Conservation (phyloP, 2,797 vertebrate species). For the Austrolebias charrua region DNA sequence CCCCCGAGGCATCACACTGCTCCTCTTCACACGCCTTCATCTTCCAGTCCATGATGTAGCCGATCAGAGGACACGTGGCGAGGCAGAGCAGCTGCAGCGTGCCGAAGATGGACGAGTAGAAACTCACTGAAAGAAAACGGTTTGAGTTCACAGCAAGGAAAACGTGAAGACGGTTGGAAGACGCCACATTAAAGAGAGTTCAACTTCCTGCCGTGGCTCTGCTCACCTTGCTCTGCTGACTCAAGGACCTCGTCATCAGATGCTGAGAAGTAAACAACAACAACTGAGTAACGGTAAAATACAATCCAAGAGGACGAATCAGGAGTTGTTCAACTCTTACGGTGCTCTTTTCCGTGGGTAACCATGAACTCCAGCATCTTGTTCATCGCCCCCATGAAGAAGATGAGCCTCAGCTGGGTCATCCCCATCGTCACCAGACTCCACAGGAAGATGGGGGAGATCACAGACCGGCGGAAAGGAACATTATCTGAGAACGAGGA, state of each 20-base stretch:
- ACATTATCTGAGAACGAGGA: constrained; percentile 59
- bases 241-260: constrained; percentile 39
- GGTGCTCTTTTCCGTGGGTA: constrained; percentile 57
- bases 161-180: no score
- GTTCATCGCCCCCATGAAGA: constrained; percentile 94
- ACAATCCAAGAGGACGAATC: no score
- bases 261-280: constrained; percentile 54
- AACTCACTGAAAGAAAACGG: constrained; percentile 72
- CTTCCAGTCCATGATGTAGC: constrained; percentile 93
- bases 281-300: no score
- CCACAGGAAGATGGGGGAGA: constrained; percentile 90
- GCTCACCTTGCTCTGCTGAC: constrained; percentile 75
- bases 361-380: constrained; percentile 89
- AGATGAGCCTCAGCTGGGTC: constrained; percentile 90
- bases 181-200: no score
- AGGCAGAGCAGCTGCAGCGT: constrained; percentile 89
- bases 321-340: constrained; percentile 68
- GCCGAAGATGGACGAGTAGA: constrained; percentile 90
- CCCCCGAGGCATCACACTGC: constrained; percentile 7
- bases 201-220: no score
- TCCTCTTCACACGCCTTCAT: constrained; percentile 84
- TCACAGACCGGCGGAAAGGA: constrained; percentile 84
- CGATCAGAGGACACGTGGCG: constrained; percentile 87
- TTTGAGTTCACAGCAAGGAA: no score
- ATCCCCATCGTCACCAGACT: constrained; percentile 91